Evolutionary conservation across 2,113 vertebrate genomes (phyloP), one percentile per base, ranked within the genome.

Genomic region (Collichthys lucidus): DNA sequence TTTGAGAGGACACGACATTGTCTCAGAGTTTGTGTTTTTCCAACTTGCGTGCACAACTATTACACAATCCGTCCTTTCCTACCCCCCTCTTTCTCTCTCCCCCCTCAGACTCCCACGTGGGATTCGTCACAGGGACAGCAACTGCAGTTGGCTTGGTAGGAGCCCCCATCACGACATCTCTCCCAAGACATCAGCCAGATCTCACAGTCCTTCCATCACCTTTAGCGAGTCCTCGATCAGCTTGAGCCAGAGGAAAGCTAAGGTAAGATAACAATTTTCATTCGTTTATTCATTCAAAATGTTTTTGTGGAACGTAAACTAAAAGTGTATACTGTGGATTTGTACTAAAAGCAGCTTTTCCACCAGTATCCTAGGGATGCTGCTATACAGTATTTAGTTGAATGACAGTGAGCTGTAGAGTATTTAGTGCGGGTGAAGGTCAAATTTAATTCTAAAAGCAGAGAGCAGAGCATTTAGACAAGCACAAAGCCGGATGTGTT

Each of bases 191-290:
- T 90, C 93, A 20, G 87, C 79, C 60, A 86, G 92, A 82, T 91
- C 90, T 69, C 90, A 93, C 72, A 94, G 90, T 83, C 91, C 91
- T 55, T 94, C 91, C 74, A 90, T 94, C 83, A 90, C 92, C 56
- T 85, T 94, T 77, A 95, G 93, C n/a, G 93, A 95, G 29, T 95
- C 95, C 73, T 92, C 90, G 0, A 63, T 93, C 65, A 95, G 86
- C 69, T 93, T 97, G 29, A 94, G 94, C 84, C 95, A 96, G 89
- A 96, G 93, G 70, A 97, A 96, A 82, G 91, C 92, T 67, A 97
- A 96, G 96, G 97, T 97, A 90, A 63, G 82, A 20, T 20, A 2
- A 7, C 1, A 17, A 46, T 4, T 19, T 53, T 26, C 29, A 17
- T 74, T 63, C 9, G 7, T 40, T 40, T 2, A 9, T 8, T 40